Percentiles rank a stretch among this genome's conserved stretches.
Conservation (phyloP, 2,888 invertebrate genomes). For the Branchinecta sandiegonensis region DNA sequence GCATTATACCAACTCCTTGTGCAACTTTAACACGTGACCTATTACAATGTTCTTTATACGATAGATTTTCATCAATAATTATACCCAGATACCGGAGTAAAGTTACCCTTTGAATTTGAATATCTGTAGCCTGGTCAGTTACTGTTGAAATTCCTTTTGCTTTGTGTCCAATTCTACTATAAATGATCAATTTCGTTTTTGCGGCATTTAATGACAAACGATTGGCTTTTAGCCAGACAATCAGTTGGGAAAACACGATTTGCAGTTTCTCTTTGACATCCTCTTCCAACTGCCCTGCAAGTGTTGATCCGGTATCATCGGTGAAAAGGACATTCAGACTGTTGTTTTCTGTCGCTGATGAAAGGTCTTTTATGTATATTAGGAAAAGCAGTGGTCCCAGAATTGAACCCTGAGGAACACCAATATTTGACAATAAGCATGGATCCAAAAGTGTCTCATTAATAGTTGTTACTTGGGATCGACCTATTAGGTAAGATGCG, state of each 20-base stretch:
- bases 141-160: no score
- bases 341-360: no score
- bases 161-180: no score
- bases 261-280: no score
- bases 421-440: slow-evolving; percentile 4
- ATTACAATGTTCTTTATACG: slow-evolving; percentile 10
- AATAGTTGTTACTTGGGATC: slow-evolving; percentile 2
- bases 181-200: no score
- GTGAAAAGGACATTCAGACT: no score
- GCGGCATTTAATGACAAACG: slow-evolving; percentile 1
- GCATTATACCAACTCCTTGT: slow-evolving; percentile 3
- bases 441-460: slow-evolving; percentile 1
- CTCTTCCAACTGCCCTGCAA: slow-evolving; percentile 12
- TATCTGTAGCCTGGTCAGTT: no score
- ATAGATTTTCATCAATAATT: no score
- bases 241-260: slow-evolving; percentile 8
- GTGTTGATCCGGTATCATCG: slow-evolving; percentile 11
- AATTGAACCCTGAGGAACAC: slow-evolving; percentile 11
- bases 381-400: slow-evolving; percentile 12
- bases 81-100: no score
- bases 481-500: no score
- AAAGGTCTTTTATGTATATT: no score
- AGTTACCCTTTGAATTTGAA: no score
- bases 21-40: slow-evolving; percentile 7
- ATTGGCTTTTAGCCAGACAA: slow-evolving; percentile 7